These are phyloP conservation scores for Smutsia gigantea DNA, from an alignment of 2,797 vertebrate species.

Conservation along the genomic window DNA sequence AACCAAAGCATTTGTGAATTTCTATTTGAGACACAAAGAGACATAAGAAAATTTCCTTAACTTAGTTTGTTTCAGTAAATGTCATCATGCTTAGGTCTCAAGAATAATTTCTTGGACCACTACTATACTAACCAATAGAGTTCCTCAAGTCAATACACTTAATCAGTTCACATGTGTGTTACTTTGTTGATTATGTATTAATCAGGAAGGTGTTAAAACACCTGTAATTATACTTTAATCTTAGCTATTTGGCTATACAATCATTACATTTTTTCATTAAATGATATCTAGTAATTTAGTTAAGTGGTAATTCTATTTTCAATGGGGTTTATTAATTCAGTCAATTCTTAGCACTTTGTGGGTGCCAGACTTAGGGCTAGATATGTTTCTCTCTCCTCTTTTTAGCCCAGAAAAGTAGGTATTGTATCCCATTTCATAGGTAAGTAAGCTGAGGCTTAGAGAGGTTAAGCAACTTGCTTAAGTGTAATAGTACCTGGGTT, in stretches of 20 bases:
- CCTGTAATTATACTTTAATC: neutral
- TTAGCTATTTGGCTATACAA: neutral
- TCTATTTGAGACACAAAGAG: neutral
- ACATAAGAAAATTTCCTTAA: neutral
- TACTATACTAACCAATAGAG: neutral
- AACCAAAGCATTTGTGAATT: neutral
- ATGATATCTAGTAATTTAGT: neutral
- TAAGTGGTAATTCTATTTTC: neutral
- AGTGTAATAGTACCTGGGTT: neutral
- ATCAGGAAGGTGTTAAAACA: constrained; percentile 8
- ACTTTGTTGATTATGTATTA: neutral
- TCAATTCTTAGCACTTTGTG: neutral
- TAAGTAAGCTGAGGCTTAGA: neutral
- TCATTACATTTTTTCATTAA: constrained; percentile 18
- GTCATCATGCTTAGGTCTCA: neutral
- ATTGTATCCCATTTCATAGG: neutral
- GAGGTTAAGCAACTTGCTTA: neutral
- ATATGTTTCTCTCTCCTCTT: neutral
- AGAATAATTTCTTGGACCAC: neutral
- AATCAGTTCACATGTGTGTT: neutral
- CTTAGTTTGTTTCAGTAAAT: neutral
- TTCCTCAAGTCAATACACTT: neutral
- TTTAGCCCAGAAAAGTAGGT: neutral
- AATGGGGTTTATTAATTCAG: neutral
- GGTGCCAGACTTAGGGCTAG: neutral